Evolutionary conservation across 1,140 invertebrate species (phyloP), one percentile per base, ranked within the genome.

Genomic region (Eueides isabella): DNA sequence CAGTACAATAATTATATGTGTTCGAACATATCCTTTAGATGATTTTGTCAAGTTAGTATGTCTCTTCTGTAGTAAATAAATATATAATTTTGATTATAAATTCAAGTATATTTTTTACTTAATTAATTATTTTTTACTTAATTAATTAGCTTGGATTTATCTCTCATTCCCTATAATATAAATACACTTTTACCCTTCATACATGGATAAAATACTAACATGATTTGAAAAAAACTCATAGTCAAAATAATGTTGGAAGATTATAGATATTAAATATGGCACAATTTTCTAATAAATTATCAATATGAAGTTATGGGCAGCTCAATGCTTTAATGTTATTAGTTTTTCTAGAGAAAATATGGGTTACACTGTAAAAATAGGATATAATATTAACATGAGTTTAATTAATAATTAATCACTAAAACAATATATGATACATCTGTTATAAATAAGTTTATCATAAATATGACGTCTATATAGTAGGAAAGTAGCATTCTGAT

Each of bases 401-500:
- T n/a, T n/a, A n/a, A 30, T 30, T 63, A 30, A 63, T 63, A 63
- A 30, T 63, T 28, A 63, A 63, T 63, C 61, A 33, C 26, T 28
- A 41, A 41, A 66, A 23, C 41, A 33, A 67, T 28, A 14, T 28
- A 48, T 12, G 29, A 31, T 48, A 67, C 29, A 67, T 67, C 28
- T 41, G 41, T 61, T 29, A n/a, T 31, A 35, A 69, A 69, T 68
- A 68, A 68, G 44, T 14, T 67, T 67, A 67, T 67, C 35, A 30
- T 6, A 30, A 30, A 30, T 30, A 63, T 63, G 28, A 67, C 28
- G 41, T 55, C 44, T 35, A 69, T 61, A 33, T 33, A 63, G 35
- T 62, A 69, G 11, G 48, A 19, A 48, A 63, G 61, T 70, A 70
- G 61, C 38, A 44, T 68, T 64, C 62, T 63, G 72, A 69, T 71